phyloP scores from a whole-genome alignment of 2,888 invertebrate genomes.

The Mongoloraphidia duomilia region DNA sequence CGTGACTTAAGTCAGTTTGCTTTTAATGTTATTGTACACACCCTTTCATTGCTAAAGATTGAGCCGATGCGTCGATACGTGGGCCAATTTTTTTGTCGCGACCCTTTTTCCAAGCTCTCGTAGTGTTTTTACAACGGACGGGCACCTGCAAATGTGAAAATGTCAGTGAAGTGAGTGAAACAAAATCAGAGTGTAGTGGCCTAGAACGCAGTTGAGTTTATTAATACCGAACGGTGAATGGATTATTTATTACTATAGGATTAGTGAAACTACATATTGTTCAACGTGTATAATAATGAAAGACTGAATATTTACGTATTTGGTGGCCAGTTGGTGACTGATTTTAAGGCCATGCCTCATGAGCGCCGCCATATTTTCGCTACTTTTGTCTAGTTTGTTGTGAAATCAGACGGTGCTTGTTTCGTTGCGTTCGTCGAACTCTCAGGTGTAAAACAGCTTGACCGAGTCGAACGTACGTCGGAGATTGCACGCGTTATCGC shows the following conservation, averaged over 20 bases:
- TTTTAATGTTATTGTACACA: constrained; percentile 28
- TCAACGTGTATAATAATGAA: constrained; percentile 5
- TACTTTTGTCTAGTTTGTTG: too few relatives aligned
- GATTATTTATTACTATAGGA: too few relatives aligned
- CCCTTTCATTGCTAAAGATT: constrained; percentile 57
- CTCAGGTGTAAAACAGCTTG: too few relatives aligned
- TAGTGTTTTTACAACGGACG: constrained; percentile 25
- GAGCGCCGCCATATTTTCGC: constrained; percentile 44
- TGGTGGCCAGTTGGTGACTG: constrained; percentile 22
- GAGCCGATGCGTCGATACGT: constrained; percentile 37
- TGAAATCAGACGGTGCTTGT: too few relatives aligned
- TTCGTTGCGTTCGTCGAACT: too few relatives aligned
- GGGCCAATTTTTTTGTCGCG: constrained; percentile 29
- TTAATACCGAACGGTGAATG: constrained; percentile 3
- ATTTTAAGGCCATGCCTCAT: constrained; percentile 37
- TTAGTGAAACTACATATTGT: background rate
- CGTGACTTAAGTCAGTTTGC: constrained; percentile 18
- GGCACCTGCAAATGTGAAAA: constrained; percentile 18
- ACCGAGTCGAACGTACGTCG: constrained; percentile 19
- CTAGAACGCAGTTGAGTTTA: background rate
- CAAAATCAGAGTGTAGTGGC: background rate
- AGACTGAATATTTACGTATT: constrained; percentile 29
- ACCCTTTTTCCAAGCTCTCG: constrained; percentile 29
- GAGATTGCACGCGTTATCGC: constrained; percentile 15
- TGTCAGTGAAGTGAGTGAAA: too few relatives aligned